Base-by-base conservation (phyloP, 2,113 vertebrate species). In the Lophius piscatorius region DNA sequence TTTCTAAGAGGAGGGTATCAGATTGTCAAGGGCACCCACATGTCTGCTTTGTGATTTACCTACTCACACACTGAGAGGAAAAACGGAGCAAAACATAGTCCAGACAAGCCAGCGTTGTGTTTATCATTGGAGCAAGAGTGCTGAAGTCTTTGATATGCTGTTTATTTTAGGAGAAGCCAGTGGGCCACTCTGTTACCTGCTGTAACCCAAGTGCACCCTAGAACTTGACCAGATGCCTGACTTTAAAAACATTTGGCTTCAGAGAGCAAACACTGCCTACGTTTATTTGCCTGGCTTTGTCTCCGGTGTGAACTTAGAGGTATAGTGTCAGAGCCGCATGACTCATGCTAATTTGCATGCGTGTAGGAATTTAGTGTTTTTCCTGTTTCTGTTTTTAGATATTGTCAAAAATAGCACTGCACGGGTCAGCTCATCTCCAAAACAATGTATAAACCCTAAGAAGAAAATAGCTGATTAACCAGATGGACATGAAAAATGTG, bases 121-220 rank as follows among this genome's bases (percentile, higher is more conserved):
- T 82, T 70, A 60, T 81, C 68, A 70, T 38, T 6, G 20, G 33
- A 73, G 75, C 70, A 45, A 57, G 1, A 3, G 22, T 28, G 5
- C 54, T 34, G 1, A 28, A 28, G 52, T 69, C 81, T 85, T 83
- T 79, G 71, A 82, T 77, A 41, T 71, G 21, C 38, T 88, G 81
- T 84, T 88, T 84, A 82, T 78, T 77, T 74, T 65, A 51, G 52
- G 46, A 74, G 35, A 47, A 65, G 41, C 36, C 50, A 2, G 8
- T n/a, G 74, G 62, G 71, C 51, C 74, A 58, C 56, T 23, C 55
- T n/a, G 22, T 62, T 79, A 86, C 86, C 70, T 81, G 60, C 77
- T 61, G 70, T 26, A 69, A 60, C 57, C 38, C n/a, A 74, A 62
- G 61, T n/a, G 38, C 40, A 64, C 47, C 35, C 70, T 72, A 81